Percentiles rank a stretch among this genome's conserved stretches.
phyloP scores from a whole-genome alignment of 1,140 invertebrate genomes.

The Hycleus phaleratus region DNA sequence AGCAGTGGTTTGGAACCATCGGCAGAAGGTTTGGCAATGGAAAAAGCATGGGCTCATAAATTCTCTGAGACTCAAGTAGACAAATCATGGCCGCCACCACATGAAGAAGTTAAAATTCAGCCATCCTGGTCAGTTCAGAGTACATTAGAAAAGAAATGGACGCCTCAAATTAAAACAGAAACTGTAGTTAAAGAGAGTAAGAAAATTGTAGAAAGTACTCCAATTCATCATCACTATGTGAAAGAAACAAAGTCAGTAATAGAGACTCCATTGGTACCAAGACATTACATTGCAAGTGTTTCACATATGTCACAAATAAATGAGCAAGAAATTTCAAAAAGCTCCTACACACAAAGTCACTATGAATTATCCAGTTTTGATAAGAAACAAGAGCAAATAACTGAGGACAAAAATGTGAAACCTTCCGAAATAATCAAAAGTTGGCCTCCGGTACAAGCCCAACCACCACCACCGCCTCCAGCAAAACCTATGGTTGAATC shows the following conservation, averaged over 20 bases:
- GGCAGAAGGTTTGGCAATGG: slow-evolving; percentile 50
- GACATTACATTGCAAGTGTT: slow-evolving; percentile 38
- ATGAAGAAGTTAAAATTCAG: slow-evolving; percentile 29
- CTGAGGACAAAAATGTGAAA: slow-evolving; percentile 40
- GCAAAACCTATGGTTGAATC: slow-evolving; percentile 28
- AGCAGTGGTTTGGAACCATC: slow-evolving; percentile 37
- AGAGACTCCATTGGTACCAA: slow-evolving; percentile 24
- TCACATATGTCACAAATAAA: slow-evolving; percentile 18
- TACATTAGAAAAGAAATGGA: slow-evolving; percentile 33
- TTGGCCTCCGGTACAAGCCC: slow-evolving; percentile 42
- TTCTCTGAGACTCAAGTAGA: slow-evolving; percentile 41
- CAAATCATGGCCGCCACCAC: slow-evolving; percentile 46
- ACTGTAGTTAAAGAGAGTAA: slow-evolving; percentile 24
- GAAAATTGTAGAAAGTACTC: slow-evolving; percentile 24
- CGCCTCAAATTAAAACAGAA: slow-evolving; percentile 26
- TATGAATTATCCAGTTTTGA: slow-evolving; percentile 1
- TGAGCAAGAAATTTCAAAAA: neutral
- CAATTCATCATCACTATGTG: slow-evolving; percentile 9
- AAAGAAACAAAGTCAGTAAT: slow-evolving; percentile 15
- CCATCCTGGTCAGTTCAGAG: slow-evolving; percentile 35
- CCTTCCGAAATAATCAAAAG: slow-evolving; percentile 39
- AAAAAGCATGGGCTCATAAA: slow-evolving; percentile 55
- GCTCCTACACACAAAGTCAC: slow-evolving; percentile 1
- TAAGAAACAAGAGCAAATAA: slow-evolving; percentile 36
- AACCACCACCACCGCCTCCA: slow-evolving; percentile 39